Evolutionary conservation across 1,140 invertebrate species (phyloP).

Genomic region (Leptinotarsa texana): DNA sequence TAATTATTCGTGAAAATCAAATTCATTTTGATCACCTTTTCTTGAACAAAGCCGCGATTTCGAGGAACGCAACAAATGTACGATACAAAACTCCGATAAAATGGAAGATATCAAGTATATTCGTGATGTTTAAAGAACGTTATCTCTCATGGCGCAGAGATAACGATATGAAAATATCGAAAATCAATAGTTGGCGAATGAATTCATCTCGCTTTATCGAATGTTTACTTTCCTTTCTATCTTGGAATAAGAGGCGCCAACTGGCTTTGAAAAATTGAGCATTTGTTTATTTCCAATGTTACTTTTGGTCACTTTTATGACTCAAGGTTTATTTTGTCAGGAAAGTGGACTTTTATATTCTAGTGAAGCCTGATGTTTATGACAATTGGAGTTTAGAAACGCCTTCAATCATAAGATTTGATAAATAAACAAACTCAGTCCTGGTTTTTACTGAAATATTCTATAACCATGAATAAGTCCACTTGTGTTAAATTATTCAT

Average conservation of each 20-base stretch:
- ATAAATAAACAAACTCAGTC: no score
- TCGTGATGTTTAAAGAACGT: background rate
- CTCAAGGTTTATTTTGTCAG: background rate
- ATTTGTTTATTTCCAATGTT: background rate
- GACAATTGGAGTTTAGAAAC: no score
- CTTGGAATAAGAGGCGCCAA: background rate
- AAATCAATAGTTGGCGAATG: background rate
- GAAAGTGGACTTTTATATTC: background rate
- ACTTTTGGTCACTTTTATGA: background rate
- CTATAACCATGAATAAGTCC: no score
- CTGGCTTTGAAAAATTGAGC: background rate
- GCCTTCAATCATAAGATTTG: no score
- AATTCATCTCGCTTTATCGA: background rate
- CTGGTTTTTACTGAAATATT: no score
- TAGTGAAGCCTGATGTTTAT: no score
- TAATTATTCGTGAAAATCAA: background rate
- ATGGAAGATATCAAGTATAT: background rate
- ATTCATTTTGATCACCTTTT: background rate
- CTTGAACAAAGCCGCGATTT: background rate
- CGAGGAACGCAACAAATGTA: background rate
- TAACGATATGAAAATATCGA: slow-evolving; percentile 3
- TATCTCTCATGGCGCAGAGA: background rate
- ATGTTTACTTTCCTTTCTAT: background rate
- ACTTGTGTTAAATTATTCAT: no score
- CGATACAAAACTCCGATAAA: background rate